Evolutionary conservation across 1,140 invertebrate species (phyloP).

Genomic region (Ptiloglossa arizonensis): DNA sequence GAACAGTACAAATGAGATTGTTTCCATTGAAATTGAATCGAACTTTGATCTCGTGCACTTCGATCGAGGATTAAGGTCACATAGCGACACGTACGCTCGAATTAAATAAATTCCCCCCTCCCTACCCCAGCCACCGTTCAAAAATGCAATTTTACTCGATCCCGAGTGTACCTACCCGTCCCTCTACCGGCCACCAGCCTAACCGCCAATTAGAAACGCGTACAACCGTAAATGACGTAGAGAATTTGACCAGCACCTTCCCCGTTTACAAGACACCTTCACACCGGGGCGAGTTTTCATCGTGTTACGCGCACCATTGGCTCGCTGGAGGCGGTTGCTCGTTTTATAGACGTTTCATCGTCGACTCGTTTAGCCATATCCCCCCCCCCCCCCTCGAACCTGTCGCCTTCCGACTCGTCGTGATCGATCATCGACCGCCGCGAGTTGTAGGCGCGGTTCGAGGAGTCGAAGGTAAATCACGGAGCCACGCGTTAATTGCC

Average conservation of each 20-base stretch:
- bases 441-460: constrained; percentile 1
- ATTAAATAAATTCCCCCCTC: not conserved
- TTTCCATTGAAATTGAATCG: too few species aligned
- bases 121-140: too few species aligned
- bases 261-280: not conserved
- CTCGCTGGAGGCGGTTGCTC: not conserved
- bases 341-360: not conserved
- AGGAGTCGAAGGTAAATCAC: constrained; percentile 45
- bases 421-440: constrained; percentile 19
- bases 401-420: constrained; percentile 35
- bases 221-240: not conserved
- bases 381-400: too few species aligned
- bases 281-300: not conserved
- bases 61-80: not conserved
- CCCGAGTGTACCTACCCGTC: constrained; percentile 8
- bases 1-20: too few species aligned
- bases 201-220: not conserved
- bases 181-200: too few species aligned
- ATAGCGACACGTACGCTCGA: not conserved
- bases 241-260: not conserved
- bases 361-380: constrained; percentile 5
- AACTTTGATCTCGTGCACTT: not conserved
- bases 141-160: not conserved
- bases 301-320: not conserved
- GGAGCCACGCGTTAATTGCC: constrained; percentile 15